These are phyloP conservation scores for Pseudeuparius sepicola DNA, from an alignment of 2,888 invertebrate genomes.

Conservation along the genomic window DNA sequence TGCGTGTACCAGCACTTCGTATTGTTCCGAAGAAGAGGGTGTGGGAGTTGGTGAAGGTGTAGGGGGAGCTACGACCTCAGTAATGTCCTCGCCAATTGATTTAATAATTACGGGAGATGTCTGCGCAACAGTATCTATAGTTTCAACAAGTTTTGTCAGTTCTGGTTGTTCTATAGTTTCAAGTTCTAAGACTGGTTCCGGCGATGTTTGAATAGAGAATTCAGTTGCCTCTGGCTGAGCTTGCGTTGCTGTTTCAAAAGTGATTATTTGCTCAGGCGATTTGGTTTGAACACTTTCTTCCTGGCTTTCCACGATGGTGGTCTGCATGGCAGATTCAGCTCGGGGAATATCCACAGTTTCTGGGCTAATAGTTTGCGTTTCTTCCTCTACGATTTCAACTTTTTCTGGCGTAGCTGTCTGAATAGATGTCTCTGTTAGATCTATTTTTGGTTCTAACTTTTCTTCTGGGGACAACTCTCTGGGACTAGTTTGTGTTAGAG, in stretches of 20 bases:
- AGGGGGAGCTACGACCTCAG: constrained; percentile 22
- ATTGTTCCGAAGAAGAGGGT: constrained; percentile 32
- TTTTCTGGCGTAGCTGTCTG: constrained; percentile 38
- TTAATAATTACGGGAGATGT: constrained; percentile 49
- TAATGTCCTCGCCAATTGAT: constrained; percentile 27
- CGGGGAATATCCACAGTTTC: constrained; percentile 26
- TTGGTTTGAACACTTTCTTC: constrained; percentile 39
- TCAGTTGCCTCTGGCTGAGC: constrained; percentile 27
- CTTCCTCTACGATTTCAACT: constrained; percentile 31
- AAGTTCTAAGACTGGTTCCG: constrained; percentile 32
- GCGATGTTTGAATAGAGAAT: constrained; percentile 47
- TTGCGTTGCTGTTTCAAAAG: constrained; percentile 28
- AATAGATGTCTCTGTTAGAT: constrained; percentile 37
- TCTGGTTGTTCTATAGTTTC: constrained; percentile 24
- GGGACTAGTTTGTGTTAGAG: constrained; percentile 42
- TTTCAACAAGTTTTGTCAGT: constrained; percentile 23
- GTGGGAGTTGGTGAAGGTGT: constrained; percentile 24
- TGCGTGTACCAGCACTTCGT: constrained; percentile 52
- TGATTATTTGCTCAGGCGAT: constrained; percentile 33
- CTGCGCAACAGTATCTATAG: constrained; percentile 40
- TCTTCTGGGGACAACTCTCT: constrained; percentile 26
- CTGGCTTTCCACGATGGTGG: constrained; percentile 28
- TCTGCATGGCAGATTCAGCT: constrained; percentile 37
- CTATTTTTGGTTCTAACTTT: constrained; percentile 20
- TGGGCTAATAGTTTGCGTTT: constrained; percentile 32